A percentile compares a stretch with the other conserved stretches of the same genome.
Evolutionary conservation across 2,888 invertebrate species (phyloP).

Genomic region (Metallyticus violacea): DNA sequence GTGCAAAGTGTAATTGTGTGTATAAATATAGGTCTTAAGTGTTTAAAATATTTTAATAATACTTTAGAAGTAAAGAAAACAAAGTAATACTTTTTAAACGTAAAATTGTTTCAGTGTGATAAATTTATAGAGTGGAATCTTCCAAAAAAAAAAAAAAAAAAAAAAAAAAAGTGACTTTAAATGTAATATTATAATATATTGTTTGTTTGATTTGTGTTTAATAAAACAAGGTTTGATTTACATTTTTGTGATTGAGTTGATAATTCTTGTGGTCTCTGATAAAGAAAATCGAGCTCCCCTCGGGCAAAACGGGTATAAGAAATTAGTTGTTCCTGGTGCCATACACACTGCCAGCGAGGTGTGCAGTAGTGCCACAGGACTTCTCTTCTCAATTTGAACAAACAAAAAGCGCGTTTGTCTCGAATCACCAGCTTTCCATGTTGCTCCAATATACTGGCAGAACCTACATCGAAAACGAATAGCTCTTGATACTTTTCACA

Average conservation of each 20-base stretch:
- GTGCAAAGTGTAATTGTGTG: neutral
- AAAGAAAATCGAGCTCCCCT: conserved; percentile 32
- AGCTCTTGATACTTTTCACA: neutral
- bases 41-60: neutral
- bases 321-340: conserved; percentile 27
- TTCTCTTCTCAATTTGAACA: conserved; percentile 8
- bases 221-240: neutral
- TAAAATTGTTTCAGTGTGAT: neutral
- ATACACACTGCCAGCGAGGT: neutral
- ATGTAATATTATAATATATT: conserved; percentile 11
- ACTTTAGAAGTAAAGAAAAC: neutral
- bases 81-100: neutral
- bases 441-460: neutral
- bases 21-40: neutral
- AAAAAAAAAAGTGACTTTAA: neutral
- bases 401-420: neutral
- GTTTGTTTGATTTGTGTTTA: neutral
- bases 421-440: neutral
- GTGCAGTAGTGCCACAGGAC: neutral
- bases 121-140: neutral
- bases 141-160: neutral
- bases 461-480: neutral
- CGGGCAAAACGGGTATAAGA: conserved; percentile 36
- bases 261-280: conserved; percentile 35
- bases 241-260: conserved; percentile 14